Percentiles rank a stretch among this genome's conserved stretches.
phyloP scores from a whole-genome alignment of 2,888 invertebrate species.

The Tolmerus cingulatus region DNA sequence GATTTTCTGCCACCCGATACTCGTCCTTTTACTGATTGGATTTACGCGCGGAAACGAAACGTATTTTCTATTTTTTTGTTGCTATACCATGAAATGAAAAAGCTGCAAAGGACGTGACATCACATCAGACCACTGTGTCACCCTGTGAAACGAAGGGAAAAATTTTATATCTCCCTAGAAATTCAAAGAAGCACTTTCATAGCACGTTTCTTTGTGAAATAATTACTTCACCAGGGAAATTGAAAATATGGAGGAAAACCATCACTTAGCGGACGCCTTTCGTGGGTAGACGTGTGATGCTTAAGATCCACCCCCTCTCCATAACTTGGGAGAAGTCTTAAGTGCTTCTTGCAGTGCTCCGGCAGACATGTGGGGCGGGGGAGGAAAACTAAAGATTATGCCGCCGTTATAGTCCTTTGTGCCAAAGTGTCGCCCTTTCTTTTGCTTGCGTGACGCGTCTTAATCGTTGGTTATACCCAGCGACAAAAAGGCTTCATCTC shows the following conservation, averaged over 20 bases:
- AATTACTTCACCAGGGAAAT: slow-evolving; percentile 2
- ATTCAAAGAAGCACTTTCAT: neutral
- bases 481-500: neutral
- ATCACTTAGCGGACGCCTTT: neutral
- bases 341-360: neutral
- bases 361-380: neutral
- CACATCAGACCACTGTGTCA: neutral
- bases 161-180: neutral
- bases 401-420: neutral
- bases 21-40: neutral
- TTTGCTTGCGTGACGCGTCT: neutral
- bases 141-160: neutral
- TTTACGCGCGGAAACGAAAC: neutral
- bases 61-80: neutral
- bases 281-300: neutral
- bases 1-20: neutral
- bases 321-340: neutral
- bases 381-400: neutral
- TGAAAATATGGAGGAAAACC: neutral
- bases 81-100: neutral
- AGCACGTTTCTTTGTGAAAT: neutral
- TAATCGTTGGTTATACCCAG: neutral
- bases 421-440: neutral
- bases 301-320: neutral
- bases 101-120: neutral